Conservation (phyloP, 2,113 vertebrate genomes). For the Benthochromis sp. region DNA sequence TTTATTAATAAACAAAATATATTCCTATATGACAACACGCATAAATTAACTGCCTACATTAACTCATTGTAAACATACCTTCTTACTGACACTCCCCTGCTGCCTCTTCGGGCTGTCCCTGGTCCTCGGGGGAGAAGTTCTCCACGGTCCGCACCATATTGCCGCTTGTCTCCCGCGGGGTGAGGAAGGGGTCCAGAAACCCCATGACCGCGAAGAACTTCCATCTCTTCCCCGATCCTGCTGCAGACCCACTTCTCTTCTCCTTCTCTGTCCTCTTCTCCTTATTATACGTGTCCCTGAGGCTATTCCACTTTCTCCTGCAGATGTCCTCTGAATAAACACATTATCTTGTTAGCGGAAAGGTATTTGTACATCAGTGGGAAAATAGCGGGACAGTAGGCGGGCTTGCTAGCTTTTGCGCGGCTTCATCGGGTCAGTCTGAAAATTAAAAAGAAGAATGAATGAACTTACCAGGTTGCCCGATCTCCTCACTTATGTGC, state of each 20-base stretch:
- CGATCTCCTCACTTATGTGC: neutral
- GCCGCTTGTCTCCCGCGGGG: fast-evolving
- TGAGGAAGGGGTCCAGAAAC: neutral
- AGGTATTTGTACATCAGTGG: neutral
- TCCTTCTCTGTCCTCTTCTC: too few species aligned
- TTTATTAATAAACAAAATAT: too few species aligned
- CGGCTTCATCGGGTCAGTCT: neutral
- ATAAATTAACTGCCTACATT: too few species aligned
- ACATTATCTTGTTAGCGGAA: fast-evolving
- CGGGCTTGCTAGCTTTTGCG: neutral
- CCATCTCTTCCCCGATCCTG: fast-evolving
- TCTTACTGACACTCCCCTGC: too few species aligned
- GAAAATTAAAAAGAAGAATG: neutral
- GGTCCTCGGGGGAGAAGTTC: fast-evolving
- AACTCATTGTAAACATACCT: fast-evolving
- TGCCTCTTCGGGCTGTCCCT: fast-evolving
- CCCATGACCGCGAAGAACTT: neutral
- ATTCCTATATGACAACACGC: fast-evolving
- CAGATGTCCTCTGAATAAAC: neutral
- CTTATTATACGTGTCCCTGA: fast-evolving
- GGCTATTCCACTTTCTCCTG: fast-evolving
- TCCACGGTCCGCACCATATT: too few species aligned
- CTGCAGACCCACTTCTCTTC: neutral
- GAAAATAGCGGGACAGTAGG: neutral
- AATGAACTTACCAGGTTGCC: neutral